These are phyloP conservation scores for Crocallis elinguaria DNA, from an alignment of 2,888 invertebrate species.

Conservation along the genomic window DNA sequence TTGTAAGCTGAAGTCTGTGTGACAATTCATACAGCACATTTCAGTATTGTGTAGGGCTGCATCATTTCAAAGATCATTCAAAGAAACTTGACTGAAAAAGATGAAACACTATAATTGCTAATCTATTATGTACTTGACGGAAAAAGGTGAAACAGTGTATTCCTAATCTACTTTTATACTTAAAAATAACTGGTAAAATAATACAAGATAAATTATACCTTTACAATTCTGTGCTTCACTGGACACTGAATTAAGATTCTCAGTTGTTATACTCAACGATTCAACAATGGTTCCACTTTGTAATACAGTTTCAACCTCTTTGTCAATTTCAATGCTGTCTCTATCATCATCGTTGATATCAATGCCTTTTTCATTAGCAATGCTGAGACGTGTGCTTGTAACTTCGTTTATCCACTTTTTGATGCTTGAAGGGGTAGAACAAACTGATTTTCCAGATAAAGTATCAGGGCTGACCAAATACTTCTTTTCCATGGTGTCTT, in stretches of 20 bases:
- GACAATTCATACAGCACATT: too few species aligned
- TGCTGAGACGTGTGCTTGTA: conserved; percentile 74
- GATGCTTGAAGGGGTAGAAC: conserved; percentile 45
- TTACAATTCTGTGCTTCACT: conserved; percentile 73
- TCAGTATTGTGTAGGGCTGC: too few species aligned
- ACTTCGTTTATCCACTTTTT: conserved; percentile 78
- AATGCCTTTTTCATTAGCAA: conserved; percentile 58
- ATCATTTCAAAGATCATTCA: too few species aligned
- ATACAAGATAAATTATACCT: conserved; percentile 52
- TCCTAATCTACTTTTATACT: too few species aligned
- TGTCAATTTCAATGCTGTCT: conserved; percentile 75
- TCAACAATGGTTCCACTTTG: conserved; percentile 80
- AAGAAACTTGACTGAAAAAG: too few species aligned
- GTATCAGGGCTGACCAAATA: conserved; percentile 54
- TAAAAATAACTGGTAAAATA: too few species aligned
- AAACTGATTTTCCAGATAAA: conserved; percentile 52
- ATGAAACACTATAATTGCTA: too few species aligned
- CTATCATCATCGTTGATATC: conserved; percentile 65
- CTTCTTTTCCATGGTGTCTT: conserved; percentile 65
- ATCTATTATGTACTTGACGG: too few species aligned
- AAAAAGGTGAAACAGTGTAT: too few species aligned
- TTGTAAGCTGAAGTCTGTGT: too few species aligned
- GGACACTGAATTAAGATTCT: conserved; percentile 71
- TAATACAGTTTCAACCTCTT: conserved; percentile 78
- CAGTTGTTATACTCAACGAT: conserved; percentile 74